Evolutionary conservation across 1,140 invertebrate species (phyloP).

Genomic region (Trichonephila inaurata): DNA sequence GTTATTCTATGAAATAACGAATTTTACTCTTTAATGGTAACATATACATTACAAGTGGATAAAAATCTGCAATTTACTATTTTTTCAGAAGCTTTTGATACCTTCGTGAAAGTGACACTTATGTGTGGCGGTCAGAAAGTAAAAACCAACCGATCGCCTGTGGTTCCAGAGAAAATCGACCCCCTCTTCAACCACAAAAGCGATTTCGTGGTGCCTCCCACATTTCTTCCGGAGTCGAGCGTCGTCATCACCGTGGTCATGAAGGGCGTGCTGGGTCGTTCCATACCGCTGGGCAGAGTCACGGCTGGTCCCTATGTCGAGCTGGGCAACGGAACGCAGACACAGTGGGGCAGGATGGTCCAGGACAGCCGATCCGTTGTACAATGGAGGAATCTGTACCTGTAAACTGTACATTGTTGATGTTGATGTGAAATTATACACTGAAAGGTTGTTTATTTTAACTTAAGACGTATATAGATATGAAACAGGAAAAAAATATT

Average conservation of each 20-base stretch:
- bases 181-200: slow-evolving; percentile 69
- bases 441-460: not conserved
- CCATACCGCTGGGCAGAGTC: slow-evolving; percentile 55
- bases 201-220: slow-evolving; percentile 69
- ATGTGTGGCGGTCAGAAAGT: slow-evolving; percentile 74
- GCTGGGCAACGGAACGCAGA: not conserved
- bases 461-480: not conserved
- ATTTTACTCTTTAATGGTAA: too few relatives aligned
- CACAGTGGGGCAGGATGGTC: slow-evolving; percentile 76
- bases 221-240: slow-evolving; percentile 58
- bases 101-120: slow-evolving; percentile 72
- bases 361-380: slow-evolving; percentile 41
- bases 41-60: too few relatives aligned
- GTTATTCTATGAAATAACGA: too few relatives aligned
- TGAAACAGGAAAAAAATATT: too few relatives aligned
- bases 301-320: slow-evolving; percentile 63
- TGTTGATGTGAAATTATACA: not conserved
- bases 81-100: slow-evolving; percentile 58
- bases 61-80: too few relatives aligned
- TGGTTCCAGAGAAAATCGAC: not conserved
- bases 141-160: slow-evolving; percentile 63
- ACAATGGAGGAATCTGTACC: slow-evolving; percentile 74
- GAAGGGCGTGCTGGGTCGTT: slow-evolving; percentile 49
- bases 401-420: slow-evolving; percentile 54
- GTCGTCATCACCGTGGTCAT: slow-evolving; percentile 62